These are phyloP conservation scores for Botia kubotai DNA, from an alignment of 2,797 vertebrate genomes.

Conservation along the genomic window DNA sequence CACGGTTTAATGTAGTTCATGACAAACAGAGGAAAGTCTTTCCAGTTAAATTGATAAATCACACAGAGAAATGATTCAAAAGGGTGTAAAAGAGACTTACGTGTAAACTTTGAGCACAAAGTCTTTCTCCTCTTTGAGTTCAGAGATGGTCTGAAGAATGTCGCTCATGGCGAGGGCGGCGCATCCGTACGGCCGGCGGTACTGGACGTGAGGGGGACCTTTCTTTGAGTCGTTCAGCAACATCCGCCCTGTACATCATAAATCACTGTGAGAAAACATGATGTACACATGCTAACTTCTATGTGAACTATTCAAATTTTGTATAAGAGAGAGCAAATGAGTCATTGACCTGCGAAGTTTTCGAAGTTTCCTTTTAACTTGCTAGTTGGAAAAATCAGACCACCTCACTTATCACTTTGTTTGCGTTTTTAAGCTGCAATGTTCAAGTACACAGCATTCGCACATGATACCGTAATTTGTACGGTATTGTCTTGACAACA, in stretches of 20 bases:
- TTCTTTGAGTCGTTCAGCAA: constrained; percentile 97
- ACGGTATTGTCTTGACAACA: too few species aligned
- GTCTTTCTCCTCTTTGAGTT: constrained; percentile 98
- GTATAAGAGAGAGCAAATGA: too few species aligned
- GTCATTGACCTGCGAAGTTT: too few species aligned
- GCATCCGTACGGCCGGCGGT: constrained; percentile 94
- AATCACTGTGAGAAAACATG: not conserved
- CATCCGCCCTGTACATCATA: constrained; percentile 87
- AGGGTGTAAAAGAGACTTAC: constrained; percentile 78
- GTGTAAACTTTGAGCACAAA: constrained; percentile 99
- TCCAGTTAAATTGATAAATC: not conserved
- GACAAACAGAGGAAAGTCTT: not conserved
- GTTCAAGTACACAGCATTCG: too few species aligned
- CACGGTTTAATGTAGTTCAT: not conserved
- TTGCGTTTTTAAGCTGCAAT: too few species aligned
- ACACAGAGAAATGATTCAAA: not conserved
- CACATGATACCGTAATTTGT: too few species aligned
- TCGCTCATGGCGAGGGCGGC: constrained; percentile 96
- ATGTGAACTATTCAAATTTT: too few species aligned
- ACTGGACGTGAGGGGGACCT: constrained; percentile 92
- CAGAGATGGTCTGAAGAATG: constrained; percentile 93
- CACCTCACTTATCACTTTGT: too few species aligned
- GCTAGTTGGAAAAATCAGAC: too few species aligned
- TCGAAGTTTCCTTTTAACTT: too few species aligned
- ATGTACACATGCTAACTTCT: not conserved